Evolutionary conservation across 1,140 invertebrate genomes (phyloP).

Genomic region (Drosophila nebulosa): DNA sequence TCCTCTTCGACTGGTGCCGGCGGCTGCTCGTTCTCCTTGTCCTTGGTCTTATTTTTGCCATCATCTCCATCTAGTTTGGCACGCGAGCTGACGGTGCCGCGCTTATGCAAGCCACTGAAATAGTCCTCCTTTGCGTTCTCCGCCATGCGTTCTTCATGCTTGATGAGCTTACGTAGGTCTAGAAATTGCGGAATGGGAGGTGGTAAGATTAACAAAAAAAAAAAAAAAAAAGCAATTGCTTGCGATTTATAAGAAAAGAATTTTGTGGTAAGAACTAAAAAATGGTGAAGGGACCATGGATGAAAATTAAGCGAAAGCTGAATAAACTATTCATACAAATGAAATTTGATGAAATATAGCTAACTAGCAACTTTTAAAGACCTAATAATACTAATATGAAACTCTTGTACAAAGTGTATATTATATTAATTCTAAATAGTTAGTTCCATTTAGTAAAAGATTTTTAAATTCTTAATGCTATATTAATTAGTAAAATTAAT

Average conservation of each 20-base stretch:
- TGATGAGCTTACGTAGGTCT: conserved; percentile 77
- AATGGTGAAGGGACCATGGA: conserved; percentile 17
- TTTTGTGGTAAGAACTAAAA: not conserved
- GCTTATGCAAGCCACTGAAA: conserved; percentile 56
- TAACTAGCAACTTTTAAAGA: not conserved
- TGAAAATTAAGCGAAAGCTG: not conserved
- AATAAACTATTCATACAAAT: not conserved
- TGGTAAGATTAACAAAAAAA: conserved; percentile 16
- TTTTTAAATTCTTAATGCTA: no score
- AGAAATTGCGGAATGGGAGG: conserved; percentile 21
- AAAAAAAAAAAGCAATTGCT: conserved; percentile 11
- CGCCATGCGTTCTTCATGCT: conserved; percentile 70
- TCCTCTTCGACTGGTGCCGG: conserved; percentile 7
- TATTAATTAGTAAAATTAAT: no score
- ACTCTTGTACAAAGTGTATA: no score
- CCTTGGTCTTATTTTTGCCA: conserved; percentile 21
- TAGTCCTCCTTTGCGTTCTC: conserved; percentile 42
- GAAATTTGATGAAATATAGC: not conserved
- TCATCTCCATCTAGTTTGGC: conserved; percentile 46
- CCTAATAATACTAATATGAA: no score
- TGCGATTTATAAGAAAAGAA: not conserved
- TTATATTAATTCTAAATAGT: no score
- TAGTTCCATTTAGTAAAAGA: no score
- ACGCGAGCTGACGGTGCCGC: conserved; percentile 68
- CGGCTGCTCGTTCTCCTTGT: conserved; percentile 21